Base-by-base conservation (phyloP, 1,140 invertebrate genomes). In the Solenopsis fugax region DNA sequence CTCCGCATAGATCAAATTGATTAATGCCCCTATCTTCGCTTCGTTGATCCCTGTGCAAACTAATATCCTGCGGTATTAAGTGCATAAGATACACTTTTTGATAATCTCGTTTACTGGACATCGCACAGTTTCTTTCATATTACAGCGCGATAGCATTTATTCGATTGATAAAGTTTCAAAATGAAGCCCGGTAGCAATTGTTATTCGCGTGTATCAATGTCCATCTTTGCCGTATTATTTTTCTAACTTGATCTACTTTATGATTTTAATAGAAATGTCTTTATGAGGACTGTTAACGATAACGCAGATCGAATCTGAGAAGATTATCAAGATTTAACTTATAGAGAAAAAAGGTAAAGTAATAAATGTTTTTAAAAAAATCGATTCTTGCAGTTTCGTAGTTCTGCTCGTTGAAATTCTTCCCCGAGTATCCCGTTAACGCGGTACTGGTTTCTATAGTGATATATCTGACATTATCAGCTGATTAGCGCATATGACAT, bases 401-500 rank as follows among this genome's bases (percentile, higher is more conserved):
- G 4, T 54, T 48, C 60, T n/a, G 12, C 5, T 45, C 52, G 41
- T 73, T 50, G n/a, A 84, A 60, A 62, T 73, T 84, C 4, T 75
- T 41, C 2, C 16, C 2, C 10, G 10, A 69, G 16, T 56, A 71
- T 1, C 24, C 72, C 72, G 54, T 62, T 84, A 72, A 82, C 45
- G 37, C 69, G 34, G 10, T 56, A 45, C n/a, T 41, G 69, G 93
- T 94, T 93, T 92, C 92, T 92, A 93, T 93, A 91, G 92, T 34
- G 82, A 93, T 93, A 78, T 86, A 45, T 60, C 76, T 52, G 24
- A 34, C 77, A 92, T 94, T 95, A 95, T 94, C 94, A 92, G 75
- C 85, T 93, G 93, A 94, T 94, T 93, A 93, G 88, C 73, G 73
- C 48, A 81, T 62, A 86, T 73, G 84, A 92, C 94, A 94, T 92